These are phyloP conservation scores for Cochlearius cochlearius DNA, from an alignment of 2,113 vertebrate species.

Conservation along the genomic window DNA sequence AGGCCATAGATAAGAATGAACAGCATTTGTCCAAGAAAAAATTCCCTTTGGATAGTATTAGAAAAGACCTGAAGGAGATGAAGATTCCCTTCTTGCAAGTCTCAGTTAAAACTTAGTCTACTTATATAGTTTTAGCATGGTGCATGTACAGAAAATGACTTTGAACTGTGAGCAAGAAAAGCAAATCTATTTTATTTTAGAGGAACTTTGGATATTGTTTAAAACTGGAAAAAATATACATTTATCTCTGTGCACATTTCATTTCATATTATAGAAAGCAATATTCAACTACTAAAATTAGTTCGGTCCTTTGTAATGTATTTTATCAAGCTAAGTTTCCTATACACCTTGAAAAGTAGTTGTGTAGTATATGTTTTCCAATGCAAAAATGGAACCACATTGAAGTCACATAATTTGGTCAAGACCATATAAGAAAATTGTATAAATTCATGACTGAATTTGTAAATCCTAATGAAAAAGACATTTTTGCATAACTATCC, in stretches of 20 bases:
- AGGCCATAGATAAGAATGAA: background rate
- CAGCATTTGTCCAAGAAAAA: background rate
- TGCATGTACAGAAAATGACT: background rate
- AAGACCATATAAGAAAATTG: background rate
- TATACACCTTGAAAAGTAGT: background rate
- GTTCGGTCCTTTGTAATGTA: background rate
- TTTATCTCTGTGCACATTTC: background rate
- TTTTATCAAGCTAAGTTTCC: background rate
- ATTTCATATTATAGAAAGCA: background rate
- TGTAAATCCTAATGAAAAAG: background rate
- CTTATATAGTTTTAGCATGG: background rate
- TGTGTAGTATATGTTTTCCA: background rate
- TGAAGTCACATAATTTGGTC: background rate
- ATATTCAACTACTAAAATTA: background rate
- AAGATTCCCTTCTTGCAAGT: background rate
- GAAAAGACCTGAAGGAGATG: background rate
- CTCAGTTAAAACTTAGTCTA: background rate
- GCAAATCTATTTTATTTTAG: background rate
- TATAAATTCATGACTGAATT: background rate
- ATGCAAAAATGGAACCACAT: background rate
- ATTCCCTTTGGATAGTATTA: background rate
- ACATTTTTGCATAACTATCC: background rate
- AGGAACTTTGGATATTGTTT: background rate
- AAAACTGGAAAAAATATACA: background rate
- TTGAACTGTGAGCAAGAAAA: background rate